Conservation (phyloP, 1,140 invertebrate species). For the Thaumatotibia leucotreta region DNA sequence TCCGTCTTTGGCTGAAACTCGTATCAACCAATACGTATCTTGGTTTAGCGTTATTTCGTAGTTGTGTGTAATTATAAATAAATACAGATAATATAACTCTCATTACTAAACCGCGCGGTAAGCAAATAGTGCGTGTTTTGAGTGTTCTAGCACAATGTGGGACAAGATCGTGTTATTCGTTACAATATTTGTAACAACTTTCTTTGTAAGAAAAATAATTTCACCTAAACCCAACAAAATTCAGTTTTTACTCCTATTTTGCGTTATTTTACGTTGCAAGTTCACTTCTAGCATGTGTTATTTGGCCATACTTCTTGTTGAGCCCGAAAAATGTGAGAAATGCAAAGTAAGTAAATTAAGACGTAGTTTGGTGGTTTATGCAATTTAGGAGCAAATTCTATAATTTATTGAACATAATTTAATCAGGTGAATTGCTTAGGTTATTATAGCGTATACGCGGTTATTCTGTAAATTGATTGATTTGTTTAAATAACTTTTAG, state of each 20-base stretch:
- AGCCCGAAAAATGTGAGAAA: conserved; percentile 52
- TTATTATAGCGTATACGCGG: too few species aligned
- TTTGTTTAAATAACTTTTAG: too few species aligned
- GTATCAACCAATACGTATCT: neutral
- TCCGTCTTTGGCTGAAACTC: neutral
- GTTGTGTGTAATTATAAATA: conserved; percentile 2
- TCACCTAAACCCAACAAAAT: conserved; percentile 44
- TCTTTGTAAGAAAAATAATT: conserved; percentile 37
- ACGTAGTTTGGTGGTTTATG: neutral
- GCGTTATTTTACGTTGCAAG: conserved; percentile 37
- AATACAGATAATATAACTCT: conserved; percentile 16
- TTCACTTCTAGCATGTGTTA: conserved; percentile 32
- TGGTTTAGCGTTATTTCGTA: neutral
- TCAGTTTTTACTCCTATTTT: conserved; percentile 45
- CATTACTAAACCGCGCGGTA: conserved; percentile 30
- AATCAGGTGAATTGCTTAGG: too few species aligned
- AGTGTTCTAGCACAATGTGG: conserved; percentile 41
- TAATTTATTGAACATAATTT: too few species aligned
- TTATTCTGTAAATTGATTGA: too few species aligned
- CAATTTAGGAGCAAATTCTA: too few species aligned
- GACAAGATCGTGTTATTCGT: conserved; percentile 33
- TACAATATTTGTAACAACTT: conserved; percentile 30
- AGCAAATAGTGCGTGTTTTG: conserved; percentile 19
- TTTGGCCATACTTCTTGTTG: conserved; percentile 55
- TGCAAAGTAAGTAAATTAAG: conserved; percentile 42